A percentile compares a stretch with the other conserved stretches of the same genome.
phyloP scores from a whole-genome alignment of 2,113 vertebrate species.

The Pollachius pollachius region DNA sequence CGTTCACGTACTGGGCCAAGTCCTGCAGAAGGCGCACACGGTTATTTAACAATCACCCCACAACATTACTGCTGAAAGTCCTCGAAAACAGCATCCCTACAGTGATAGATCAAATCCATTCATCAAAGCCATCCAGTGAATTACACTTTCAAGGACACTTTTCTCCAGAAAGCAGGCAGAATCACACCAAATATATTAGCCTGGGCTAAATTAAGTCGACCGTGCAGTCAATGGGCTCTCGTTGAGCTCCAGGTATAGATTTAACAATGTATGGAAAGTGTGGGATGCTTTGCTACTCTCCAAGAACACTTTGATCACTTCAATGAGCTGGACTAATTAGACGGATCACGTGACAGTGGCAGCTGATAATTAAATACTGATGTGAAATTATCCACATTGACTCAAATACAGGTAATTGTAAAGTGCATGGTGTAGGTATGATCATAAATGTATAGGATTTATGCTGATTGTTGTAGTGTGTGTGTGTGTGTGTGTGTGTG shows the following conservation, averaged over 20 bases:
- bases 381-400: too few relatives aligned
- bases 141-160: neutral
- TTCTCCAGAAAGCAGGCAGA: neutral
- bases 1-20: slow-evolving; percentile 97
- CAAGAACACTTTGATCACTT: neutral
- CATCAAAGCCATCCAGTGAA: neutral
- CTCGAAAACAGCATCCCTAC: neutral
- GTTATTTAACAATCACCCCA: neutral
- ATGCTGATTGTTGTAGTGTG: neutral
- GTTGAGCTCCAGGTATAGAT: too few relatives aligned
- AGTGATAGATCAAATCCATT: too few relatives aligned
- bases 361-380: too few relatives aligned
- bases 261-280: too few relatives aligned
- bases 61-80: neutral
- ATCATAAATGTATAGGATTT: neutral
- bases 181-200: too few relatives aligned
- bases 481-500: slow-evolving; percentile 1
- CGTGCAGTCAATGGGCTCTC: too few relatives aligned
- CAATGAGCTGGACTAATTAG: neutral
- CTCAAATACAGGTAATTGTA: neutral
- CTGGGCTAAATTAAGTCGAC: too few relatives aligned
- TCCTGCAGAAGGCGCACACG: slow-evolving; percentile 76
- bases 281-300: neutral
- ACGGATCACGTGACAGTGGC: too few relatives aligned
- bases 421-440: neutral